Base-by-base conservation (phyloP, 2,888 invertebrate species). In the Ephialtes manifestator region DNA sequence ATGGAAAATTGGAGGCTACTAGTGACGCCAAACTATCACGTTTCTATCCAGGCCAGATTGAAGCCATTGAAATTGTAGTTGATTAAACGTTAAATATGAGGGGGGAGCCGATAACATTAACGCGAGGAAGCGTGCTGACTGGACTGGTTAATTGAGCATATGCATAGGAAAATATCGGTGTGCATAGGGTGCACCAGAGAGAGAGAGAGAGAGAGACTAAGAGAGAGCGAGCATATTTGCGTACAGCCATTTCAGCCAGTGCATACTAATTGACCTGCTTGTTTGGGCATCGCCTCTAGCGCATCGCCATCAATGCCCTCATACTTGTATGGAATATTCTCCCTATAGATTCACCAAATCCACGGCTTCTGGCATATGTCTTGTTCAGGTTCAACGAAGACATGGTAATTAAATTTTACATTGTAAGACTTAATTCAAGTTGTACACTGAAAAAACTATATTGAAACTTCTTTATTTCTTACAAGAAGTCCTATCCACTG, bases 231-330 rank as follows among this genome's bases (percentile, higher is more conserved):
- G 71, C 18, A 72, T 43, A 83, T 84, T 74, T 77, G 74, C 74
- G 60, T 65, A 63, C 48, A 72, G 71, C 46, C 68, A 70, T 76
- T 85, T 68, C 76, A 43, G 72, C 35, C 63, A 58, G 72, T 71
- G 79, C 53, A 83, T 83, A 85, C 72, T 87, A 87, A 88, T 88
- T 87, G 87, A 86, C 81, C 81, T 51, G 83, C 82, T 84, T 82
- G 84, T 83, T 84, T 83, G 60, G 75, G 70, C 75, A 81, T 39
- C 46, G 43, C 48, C 24, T 63, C 48, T n/a, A 63, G 31, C 55
- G 65, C 51, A 72, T 60, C 46, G 51, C 24, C 35, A 28, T 46
- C 43, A 70, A 60, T 55, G 11, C 35, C 39, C 43, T 15, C 46
- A 71, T 48, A 20, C 53, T 55, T 28, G 28, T 55, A n/a, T 18